Conservation (phyloP, 2,797 vertebrate species). For the Chiroxiphia lanceolata region DNA sequence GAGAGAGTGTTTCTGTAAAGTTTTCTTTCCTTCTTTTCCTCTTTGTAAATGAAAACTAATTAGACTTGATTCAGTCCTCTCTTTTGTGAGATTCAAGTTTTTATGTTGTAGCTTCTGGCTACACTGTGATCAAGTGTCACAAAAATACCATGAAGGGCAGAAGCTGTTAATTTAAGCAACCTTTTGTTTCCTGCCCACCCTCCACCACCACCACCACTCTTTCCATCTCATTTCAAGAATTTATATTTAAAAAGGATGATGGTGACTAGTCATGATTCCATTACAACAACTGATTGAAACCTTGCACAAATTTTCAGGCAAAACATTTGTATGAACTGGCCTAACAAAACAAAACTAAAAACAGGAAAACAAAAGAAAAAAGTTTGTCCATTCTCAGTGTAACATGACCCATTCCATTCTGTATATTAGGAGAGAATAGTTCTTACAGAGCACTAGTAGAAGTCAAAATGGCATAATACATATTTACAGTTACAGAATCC, state of each 20-base stretch:
- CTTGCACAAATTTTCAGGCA: background rate
- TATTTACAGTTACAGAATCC: background rate
- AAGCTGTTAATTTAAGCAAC: constrained; percentile 14
- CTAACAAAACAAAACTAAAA: background rate
- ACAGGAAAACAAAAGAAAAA: background rate
- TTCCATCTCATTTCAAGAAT: background rate
- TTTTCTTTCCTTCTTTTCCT: background rate
- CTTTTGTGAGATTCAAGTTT: background rate
- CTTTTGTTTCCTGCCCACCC: background rate
- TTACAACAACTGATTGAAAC: background rate
- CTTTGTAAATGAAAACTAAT: background rate
- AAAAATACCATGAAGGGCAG: background rate
- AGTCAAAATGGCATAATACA: background rate
- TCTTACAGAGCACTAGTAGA: background rate
- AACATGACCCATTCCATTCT: background rate
- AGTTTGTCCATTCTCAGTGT: background rate
- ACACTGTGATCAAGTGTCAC: background rate
- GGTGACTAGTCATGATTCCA: background rate
- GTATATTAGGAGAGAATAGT: background rate
- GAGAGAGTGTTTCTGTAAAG: background rate
- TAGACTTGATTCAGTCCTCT: background rate
- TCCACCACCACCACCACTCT: background rate
- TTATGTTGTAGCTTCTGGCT: background rate
- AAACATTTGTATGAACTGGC: background rate
- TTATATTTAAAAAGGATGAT: background rate